Base-by-base conservation (phyloP, 2,113 vertebrate genomes). In the Ptilorrhoa leucosticta region DNA sequence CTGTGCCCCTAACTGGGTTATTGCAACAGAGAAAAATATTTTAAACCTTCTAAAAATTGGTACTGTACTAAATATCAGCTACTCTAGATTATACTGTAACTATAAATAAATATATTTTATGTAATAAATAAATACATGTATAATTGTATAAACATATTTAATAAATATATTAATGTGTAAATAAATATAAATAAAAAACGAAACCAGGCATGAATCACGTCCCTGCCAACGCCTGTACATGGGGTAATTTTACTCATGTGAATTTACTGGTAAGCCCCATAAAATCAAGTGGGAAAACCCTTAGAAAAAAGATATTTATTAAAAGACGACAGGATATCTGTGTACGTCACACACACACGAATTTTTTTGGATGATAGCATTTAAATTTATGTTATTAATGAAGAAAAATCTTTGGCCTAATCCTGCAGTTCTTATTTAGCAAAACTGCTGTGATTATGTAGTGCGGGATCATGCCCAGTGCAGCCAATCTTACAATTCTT, bases 271-370 rank as follows among this genome's bases (percentile, higher is more conserved):
- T 6, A 50, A 69, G 3, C 27, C 11, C 37, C 35, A 47, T 23
- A 64, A 86, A 94, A 88, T 37, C 54, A 31, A 19, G 26, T 4
- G 42, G 17, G 35, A 70, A 85, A 92, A 77, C 7, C 18, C 40
- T 40, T 11, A 37, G 19, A 26, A 72, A 83, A 79, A 66, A 63
- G 6, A n/a, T 3, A 63, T 20, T 39, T 69, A 17, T 69, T 78
- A 53, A 53, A 60, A 69, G 22, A 37, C 51, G 14, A 33, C 12
- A 37, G 17, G 39, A n/a, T 54, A 77, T 17, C 13, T 85, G 56
- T 20, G 10, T 16, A 33, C 7, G 2, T 17, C 47, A 50, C 23
- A 26, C 2, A 42, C 18, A 33, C 2, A 6, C 13, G 7, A 0
- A 0, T 2, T 11, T 39, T 65, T 76, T 37, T 24, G 17, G 28